Conservation (phyloP, 1,140 invertebrate genomes). For the Delia radicum region DNA sequence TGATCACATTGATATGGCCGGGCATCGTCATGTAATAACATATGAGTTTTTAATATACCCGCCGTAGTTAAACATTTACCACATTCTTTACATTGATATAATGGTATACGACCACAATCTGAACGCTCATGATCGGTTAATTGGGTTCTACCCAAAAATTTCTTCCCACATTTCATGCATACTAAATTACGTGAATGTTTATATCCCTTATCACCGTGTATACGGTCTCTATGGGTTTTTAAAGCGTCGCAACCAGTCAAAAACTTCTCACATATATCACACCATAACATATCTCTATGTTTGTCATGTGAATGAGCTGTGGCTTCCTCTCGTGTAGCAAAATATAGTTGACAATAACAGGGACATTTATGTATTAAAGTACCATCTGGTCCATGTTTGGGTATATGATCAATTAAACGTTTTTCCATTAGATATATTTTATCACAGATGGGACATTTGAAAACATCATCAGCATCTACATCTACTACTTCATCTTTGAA, state of each 20-base stretch:
- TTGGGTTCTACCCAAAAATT: slow-evolving; percentile 51
- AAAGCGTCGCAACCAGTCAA: slow-evolving; percentile 54
- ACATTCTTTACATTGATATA: slow-evolving; percentile 53
- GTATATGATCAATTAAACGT: slow-evolving; percentile 46
- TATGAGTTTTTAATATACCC: slow-evolving; percentile 54
- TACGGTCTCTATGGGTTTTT: slow-evolving; percentile 44
- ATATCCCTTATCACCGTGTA: slow-evolving; percentile 32
- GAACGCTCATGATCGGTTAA: slow-evolving; percentile 53
- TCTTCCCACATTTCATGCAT: slow-evolving; percentile 56
- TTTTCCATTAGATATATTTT: slow-evolving; percentile 53
- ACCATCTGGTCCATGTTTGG: slow-evolving; percentile 46
- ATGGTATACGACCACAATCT: slow-evolving; percentile 51
- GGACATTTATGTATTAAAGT: slow-evolving; percentile 51
- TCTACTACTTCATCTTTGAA: slow-evolving; percentile 41
- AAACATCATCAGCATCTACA: slow-evolving; percentile 45
- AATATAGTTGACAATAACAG: slow-evolving; percentile 53
- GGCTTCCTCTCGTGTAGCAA: slow-evolving; percentile 52
- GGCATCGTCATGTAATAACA: slow-evolving; percentile 52
- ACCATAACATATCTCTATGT: slow-evolving; percentile 53
- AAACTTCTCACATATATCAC: slow-evolving; percentile 55
- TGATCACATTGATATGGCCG: slow-evolving; percentile 53
- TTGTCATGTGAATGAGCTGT: slow-evolving; percentile 46
- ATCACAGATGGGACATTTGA: slow-evolving; percentile 47
- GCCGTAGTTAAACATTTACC: slow-evolving; percentile 54
- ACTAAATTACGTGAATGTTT: slow-evolving; percentile 49